Evolutionary conservation across 2,113 vertebrate species (phyloP), one percentile per base, ranked within the genome.

Genomic region (Acrocephalus arundinaceus): DNA sequence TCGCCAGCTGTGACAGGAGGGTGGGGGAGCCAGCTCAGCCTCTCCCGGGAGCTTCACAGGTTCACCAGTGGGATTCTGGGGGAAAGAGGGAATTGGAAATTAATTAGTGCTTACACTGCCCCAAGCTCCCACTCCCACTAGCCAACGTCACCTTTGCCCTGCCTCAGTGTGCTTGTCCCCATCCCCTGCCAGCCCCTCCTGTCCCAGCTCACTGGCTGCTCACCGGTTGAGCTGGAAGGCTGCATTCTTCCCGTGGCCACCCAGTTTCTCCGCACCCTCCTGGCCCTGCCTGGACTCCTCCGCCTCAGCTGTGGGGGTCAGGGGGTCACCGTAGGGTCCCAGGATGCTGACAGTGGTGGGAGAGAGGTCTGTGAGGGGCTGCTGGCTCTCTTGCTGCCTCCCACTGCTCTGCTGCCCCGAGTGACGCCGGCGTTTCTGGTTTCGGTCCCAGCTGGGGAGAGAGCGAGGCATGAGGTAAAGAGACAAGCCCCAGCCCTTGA

Each of bases 41-140:
- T 65, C 89, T 96, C 87, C 95, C 7, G 1, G 45, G 82, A 85
- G 74, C 39, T 3, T 98, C 98, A 98, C 98, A 98, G 98, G 96
- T 98, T 98, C 97, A 98, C 98, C 97, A 98, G 95, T 66, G 98
- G 98, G 85, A 98, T 98, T 96, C 98, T 98, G 88, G 79, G 93
- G 65, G 58, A 81, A 92, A 96, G 79, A 97, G 24, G 46, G 51
- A 86, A 80, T 89, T 2, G 13, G 48, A 89, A 89, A 75, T 90
- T 24, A 84, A 85, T 90, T 74, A 87, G 57, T 0, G 0, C 7
- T 91, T 52, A 39, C 0, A 1, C 55, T 23, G 22, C 6, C 49
- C 65, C 55, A 49, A 28, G 18, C 37, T 28, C 6, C 33, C 1
- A 0, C 7, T 49, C 65, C 10, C 0, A 0, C 25, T 62, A 63